phyloP scores from a whole-genome alignment of 2,113 vertebrate species.

The Scatophagus argus region DNA sequence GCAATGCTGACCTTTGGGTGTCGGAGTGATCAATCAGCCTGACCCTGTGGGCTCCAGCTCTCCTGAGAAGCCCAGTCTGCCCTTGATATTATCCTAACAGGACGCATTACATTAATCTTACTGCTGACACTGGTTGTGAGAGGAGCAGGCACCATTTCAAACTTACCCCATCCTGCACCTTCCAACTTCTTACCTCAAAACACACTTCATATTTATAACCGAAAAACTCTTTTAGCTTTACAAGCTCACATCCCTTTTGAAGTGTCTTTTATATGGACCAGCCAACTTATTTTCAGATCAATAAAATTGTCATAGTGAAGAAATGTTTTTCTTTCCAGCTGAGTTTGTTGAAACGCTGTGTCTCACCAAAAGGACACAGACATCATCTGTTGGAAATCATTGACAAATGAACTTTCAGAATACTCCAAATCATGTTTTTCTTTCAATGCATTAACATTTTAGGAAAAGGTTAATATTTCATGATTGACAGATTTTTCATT shows the following conservation, averaged over 20 bases:
- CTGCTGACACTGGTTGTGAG: constrained; percentile 37
- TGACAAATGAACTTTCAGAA: constrained; percentile 81
- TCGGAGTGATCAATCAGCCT: constrained; percentile 67
- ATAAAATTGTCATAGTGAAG: constrained; percentile 17
- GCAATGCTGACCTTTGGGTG: constrained; percentile 61
- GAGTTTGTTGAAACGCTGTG: constrained; percentile 51
- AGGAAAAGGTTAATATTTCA: constrained; percentile 75
- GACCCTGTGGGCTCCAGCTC: constrained; percentile 46
- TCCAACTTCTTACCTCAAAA: neutral
- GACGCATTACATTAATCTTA: constrained; percentile 66
- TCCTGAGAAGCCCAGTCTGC: constrained; percentile 32
- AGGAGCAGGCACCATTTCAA: constrained; percentile 3
- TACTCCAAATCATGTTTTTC: constrained; percentile 56
- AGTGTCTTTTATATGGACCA: neutral
- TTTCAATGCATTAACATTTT: constrained; percentile 74
- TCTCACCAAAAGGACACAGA: constrained; percentile 77
- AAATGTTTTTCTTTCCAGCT: constrained; percentile 34
- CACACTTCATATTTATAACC: neutral
- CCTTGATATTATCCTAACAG: constrained; percentile 64
- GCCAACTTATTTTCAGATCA: neutral
- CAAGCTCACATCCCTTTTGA: neutral
- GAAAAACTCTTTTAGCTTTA: neutral
- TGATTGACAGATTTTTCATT: constrained; percentile 70
- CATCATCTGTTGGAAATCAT: constrained; percentile 69
- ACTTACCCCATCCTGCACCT: constrained; percentile 18